Base-by-base conservation (phyloP, 2,888 invertebrate species). In the Xestoiulus laeticollis region DNA sequence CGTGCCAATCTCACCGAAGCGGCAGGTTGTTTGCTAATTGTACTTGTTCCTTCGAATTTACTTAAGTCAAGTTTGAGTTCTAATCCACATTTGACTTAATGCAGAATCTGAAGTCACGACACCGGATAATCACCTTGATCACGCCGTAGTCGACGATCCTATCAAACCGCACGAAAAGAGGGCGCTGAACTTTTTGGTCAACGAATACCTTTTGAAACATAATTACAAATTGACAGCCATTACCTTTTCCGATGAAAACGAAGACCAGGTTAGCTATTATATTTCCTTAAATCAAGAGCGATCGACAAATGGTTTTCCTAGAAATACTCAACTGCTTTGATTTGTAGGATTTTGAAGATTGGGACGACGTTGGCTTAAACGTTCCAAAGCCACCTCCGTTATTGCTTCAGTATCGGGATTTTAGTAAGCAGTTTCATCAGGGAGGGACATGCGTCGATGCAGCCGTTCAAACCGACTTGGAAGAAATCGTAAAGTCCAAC, bases 161-260 rank as follows among this genome's bases (percentile, higher is more conserved):
- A 94, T 96, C 86, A 96, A 95, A 91, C 96, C 96, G 2, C 96
- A 96, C 91, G 97, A 97, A 91, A 95, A 95, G 91, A 93, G 96
- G 91, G 96, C 96, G 19, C 92, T 97, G 1, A 97, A 97, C 92
- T 97, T 96, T 92, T 93, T 97, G 30, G 95, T 97, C 86, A 96
- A 97, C 92, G 97, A 97, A 91, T 97, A 97, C 91, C 93, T 97
- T 26, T 92, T 97, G 86, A 92, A 94, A 26, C 94, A 95, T 91
- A 95, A 95, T 89, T 97, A 96, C 91, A 97, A 97, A 92, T 92
- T 97, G 32, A 96, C 97, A 3, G 96, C 97, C 0, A 96, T 97
- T 89, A 97, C 97, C 85, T 97, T 97, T 92, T 95, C 96, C 59
- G 97, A 97, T 93, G 97, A 97, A 93, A 97, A 96, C 93, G 96